Conservation (phyloP, 2,888 invertebrate genomes). For the Meta bourneti region DNA sequence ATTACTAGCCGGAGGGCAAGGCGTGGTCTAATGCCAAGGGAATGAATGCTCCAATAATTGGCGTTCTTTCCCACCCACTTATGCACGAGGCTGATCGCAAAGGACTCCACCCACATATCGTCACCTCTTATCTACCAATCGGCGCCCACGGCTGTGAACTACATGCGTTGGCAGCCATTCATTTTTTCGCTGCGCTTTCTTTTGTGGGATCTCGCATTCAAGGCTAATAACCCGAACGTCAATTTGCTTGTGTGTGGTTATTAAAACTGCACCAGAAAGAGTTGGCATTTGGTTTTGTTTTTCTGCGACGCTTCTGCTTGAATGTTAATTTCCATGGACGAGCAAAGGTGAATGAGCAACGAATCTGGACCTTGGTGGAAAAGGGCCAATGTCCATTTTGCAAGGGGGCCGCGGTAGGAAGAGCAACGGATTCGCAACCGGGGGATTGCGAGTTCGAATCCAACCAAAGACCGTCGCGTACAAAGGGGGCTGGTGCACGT, state of each 20-base stretch:
- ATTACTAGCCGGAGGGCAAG: slow-evolving; percentile 46
- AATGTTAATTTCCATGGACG: no score
- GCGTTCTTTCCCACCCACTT: slow-evolving; percentile 66
- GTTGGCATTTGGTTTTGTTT: no score
- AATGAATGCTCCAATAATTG: slow-evolving; percentile 75
- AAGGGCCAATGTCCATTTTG: no score
- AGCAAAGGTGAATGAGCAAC: no score
- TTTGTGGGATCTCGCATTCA: slow-evolving; percentile 32
- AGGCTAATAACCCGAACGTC: slow-evolving; percentile 66
- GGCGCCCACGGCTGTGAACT: slow-evolving; percentile 64
- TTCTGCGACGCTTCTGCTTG: no score
- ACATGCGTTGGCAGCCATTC: slow-evolving; percentile 66
- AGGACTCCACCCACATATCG: slow-evolving; percentile 74
- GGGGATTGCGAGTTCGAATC: no score
- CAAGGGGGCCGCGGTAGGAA: no score
- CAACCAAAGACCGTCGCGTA: no score
- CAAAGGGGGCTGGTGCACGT: no score
- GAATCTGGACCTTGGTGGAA: no score
- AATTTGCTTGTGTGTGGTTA: slow-evolving; percentile 3
- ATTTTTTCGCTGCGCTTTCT: slow-evolving; percentile 17
- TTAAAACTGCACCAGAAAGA: no score
- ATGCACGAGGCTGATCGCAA: slow-evolving; percentile 33
- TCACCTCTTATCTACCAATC: slow-evolving; percentile 74
- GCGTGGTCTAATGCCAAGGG: slow-evolving; percentile 52
- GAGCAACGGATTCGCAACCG: no score